A percentile compares a stretch with the other conserved stretches of the same genome.
Evolutionary conservation across 2,888 invertebrate genomes (phyloP).

Genomic region (Lepidochrysops patricia): DNA sequence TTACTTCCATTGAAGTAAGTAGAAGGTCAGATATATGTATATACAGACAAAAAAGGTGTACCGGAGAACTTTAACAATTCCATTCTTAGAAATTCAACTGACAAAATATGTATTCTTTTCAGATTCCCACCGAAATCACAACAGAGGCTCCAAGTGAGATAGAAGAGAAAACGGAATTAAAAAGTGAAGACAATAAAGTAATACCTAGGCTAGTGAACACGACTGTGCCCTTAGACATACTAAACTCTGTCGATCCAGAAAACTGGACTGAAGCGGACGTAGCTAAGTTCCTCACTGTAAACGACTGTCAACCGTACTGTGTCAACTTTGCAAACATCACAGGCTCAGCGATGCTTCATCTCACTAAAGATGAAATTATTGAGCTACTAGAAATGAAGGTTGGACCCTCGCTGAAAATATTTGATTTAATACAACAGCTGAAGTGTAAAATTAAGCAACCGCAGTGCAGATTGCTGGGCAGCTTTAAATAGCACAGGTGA

Average conservation of each 20-base stretch:
- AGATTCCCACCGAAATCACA: constrained; percentile 34
- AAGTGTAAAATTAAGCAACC: constrained; percentile 88
- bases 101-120: constrained; percentile 23
- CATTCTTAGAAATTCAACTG: background rate
- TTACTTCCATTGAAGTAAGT: too few species aligned
- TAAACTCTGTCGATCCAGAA: constrained; percentile 65
- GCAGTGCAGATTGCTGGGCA: constrained; percentile 67
- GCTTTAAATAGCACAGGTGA: constrained; percentile 36
- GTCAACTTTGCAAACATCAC: constrained; percentile 82
- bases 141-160: constrained; percentile 36
- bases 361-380: constrained; percentile 93
- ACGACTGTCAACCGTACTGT: constrained; percentile 86
- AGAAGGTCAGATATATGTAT: too few species aligned
- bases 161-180: constrained; percentile 26
- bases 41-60: too few species aligned
- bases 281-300: constrained; percentile 90
- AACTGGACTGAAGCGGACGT: constrained; percentile 89
- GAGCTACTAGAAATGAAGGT: constrained; percentile 94
- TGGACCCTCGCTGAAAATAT: constrained; percentile 94
- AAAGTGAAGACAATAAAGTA: constrained; percentile 63
- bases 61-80: too few species aligned
- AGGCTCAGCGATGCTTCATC: constrained; percentile 84
- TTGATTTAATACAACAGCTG: constrained; percentile 92
- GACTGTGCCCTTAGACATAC: constrained; percentile 61
- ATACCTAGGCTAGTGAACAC: constrained; percentile 79